These are phyloP conservation scores for Astreopora myriophthalma DNA, from an alignment of 64 coral and sea anemone genomes.

Conservation along the genomic window DNA sequence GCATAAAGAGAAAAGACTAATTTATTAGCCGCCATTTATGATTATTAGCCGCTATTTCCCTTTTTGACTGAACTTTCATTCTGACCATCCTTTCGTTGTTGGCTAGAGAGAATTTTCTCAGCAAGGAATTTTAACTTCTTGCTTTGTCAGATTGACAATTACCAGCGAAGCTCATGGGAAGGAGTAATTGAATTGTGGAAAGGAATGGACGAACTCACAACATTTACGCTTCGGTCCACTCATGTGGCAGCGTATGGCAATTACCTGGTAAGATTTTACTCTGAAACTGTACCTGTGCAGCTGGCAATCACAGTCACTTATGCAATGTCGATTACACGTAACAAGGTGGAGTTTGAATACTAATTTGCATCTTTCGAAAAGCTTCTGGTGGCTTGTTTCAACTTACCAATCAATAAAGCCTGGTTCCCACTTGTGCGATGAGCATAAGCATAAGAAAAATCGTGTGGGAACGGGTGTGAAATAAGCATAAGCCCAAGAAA, in stretches of 20 bases:
- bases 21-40: not conserved
- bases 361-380: too few relatives aligned
- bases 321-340: too few relatives aligned
- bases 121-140: not conserved
- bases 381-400: too few relatives aligned
- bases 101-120: not conserved
- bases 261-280: constrained; percentile 41
- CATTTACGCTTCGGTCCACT: constrained; percentile 56
- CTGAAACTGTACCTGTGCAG: not conserved
- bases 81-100: not conserved
- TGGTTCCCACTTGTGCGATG: too few relatives aligned
- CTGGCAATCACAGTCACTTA: too few relatives aligned
- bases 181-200: constrained; percentile 72
- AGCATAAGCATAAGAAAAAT: too few relatives aligned
- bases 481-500: too few relatives aligned
- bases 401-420: too few relatives aligned
- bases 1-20: too few relatives aligned
- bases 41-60: too few relatives aligned
- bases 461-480: too few relatives aligned
- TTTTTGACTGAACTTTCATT: not conserved
- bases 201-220: constrained; percentile 82
- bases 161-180: constrained; percentile 67
- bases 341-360: too few relatives aligned
- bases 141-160: constrained; percentile 63
- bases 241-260: constrained; percentile 10